Base-by-base conservation (phyloP, 2,113 vertebrate species). In the Riparia riparia region DNA sequence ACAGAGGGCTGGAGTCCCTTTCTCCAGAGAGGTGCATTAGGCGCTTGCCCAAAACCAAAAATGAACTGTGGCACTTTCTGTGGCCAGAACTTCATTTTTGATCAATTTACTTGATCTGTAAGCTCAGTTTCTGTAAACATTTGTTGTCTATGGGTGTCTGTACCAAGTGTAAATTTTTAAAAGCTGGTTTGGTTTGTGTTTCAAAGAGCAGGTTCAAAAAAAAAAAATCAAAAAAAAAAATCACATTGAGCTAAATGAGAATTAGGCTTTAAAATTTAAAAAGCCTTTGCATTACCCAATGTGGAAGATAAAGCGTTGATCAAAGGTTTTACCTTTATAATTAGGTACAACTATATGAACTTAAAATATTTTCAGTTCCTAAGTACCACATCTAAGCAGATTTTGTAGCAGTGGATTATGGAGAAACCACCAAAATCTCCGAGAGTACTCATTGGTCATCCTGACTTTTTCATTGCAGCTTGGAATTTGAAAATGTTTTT, bases 21-120 rank as follows among this genome's bases (percentile, higher is more conserved):
- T 90, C 57, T 82, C 76, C 69, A 17, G 79, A 86, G 88, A 82
- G 63, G 50, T 78, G 83, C 84, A 58, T 47, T 61, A 85, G 82
- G 50, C 71, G 29, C 63, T 63, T 54, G 51, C 54, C 87, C 64
- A 57, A 86, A 92, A 88, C 60, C 53, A 64, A 44, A 82, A 89
- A 49, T 14, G 29, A 60, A 53, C 44, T 12, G 26, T 53, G 73
- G 31, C 29, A 8, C 13, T 57, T 82, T 65, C n/a, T 65, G 58
- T 22, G 58, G 37, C 54, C 87, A 77, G 74, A 73, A 57, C 6
- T 51, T 28, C 6, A 12, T 86, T 93, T 86, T 71, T 7, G 1
- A 45, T 78, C 56, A 2, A 10, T 69, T 71, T 42, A 6, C 17
- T 51, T 81, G 32, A 42, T 42, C 51, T 84, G 7, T 34, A 12